Evolutionary conservation across 2,797 vertebrate genomes (phyloP).

Genomic region (Pseudocheirus occidentalis): DNA sequence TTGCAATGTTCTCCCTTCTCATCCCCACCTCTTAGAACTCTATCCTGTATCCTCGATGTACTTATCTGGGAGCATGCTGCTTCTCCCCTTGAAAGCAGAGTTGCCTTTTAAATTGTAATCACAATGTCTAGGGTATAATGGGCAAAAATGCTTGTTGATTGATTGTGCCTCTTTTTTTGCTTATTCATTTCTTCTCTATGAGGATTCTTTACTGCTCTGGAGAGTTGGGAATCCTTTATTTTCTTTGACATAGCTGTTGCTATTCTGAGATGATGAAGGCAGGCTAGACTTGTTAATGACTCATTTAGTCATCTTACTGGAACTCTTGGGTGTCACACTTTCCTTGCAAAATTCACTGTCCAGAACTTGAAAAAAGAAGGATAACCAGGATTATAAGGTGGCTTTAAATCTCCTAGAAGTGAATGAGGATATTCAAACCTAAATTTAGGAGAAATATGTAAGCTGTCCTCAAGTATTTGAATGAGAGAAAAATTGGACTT

Average conservation of each 20-base stretch:
- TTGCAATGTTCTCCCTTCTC: neutral
- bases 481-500: neutral
- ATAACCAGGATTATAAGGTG: neutral
- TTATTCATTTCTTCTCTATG: neutral
- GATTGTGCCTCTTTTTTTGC: neutral
- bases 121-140: neutral
- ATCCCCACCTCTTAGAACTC: neutral
- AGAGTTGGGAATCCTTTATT: neutral
- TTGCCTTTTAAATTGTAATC: neutral
- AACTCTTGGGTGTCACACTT: neutral
- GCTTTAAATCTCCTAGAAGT: neutral
- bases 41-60: neutral
- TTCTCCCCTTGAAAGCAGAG: neutral
- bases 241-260: neutral
- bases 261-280: neutral
- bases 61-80: neutral
- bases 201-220: neutral
- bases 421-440: neutral
- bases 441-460: neutral
- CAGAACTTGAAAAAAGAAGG: neutral
- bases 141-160: neutral
- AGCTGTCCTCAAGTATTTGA: neutral
- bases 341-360: neutral
- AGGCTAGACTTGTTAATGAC: neutral
- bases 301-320: neutral